Base-by-base conservation (phyloP, 2,797 vertebrate species). In the Phrynocephalus guinanensis region DNA sequence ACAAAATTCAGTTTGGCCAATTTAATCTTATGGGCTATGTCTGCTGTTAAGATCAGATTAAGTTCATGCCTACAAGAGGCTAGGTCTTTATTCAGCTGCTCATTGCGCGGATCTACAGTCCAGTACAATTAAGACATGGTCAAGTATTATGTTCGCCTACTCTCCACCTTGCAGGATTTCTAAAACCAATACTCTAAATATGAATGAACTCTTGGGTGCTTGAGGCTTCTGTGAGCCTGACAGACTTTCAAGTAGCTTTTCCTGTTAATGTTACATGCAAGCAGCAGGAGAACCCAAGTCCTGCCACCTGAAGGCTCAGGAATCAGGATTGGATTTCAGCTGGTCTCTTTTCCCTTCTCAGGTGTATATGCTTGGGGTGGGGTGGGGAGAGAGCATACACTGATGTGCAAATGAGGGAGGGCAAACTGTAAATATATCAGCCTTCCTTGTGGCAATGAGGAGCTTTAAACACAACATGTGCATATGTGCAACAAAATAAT, bases 201-300 rank as follows among this genome's bases (percentile, higher is more conserved):
- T 93, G 90, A 91, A 92, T 92, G 89, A 92, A 68, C 83, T 93
- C 79, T 11, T 86, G 60, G 83, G 83, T 85, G 79, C 91, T 96
- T 88, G 93, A 95, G 94, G 93, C 86, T 91, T 89, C 91, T 70
- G 84, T 87, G 92, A 93, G 73, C 87, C 94, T 94, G 95, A 91
- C 72, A 60, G 89, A 90, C 93, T 94, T 94, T 93, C 88, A 95
- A 95, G 93, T 90, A 91, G 91, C 91, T 95, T 95, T 96, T 95
- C 90, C 93, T 95, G 93, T 96, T 95, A 94, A 93, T 91, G 91
- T 94, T 95, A 86, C 89, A 83, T 85, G 67, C 93, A 95, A 94
- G 89, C n/a, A 80, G 90, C 82, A 38, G 28, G 38, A 87, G 85
- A 86, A 91, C 94, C 93, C 90, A 87, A 89, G 86, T 85, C 0